Conservation (phyloP, 2,888 invertebrate species). For the Lepidocyrtoides sp. region DNA sequence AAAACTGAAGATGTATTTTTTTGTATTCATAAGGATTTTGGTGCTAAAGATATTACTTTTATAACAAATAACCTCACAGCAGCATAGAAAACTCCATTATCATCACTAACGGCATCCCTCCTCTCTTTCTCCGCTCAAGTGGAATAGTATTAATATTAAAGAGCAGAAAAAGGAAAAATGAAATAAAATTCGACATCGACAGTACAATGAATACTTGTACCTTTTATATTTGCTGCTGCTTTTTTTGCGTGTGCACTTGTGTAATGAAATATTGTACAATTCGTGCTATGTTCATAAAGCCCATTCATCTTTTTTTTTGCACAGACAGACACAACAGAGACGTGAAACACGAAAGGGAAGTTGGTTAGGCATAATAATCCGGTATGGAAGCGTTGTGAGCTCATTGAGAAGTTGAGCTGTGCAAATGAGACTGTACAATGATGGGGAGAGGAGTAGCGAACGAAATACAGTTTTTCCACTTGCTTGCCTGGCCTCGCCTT, state of each 20-base stretch:
- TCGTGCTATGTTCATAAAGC: slow-evolving; percentile 1
- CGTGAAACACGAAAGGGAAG: slow-evolving; percentile 47
- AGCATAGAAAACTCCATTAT: slow-evolving; percentile 5
- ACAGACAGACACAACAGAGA: not conserved
- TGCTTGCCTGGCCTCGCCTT: slow-evolving; percentile 8
- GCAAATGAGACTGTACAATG: not conserved
- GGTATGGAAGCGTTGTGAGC: not conserved
- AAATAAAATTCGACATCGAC: slow-evolving; percentile 24
- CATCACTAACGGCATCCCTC: not conserved
- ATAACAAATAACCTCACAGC: not conserved
- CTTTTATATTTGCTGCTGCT: slow-evolving; percentile 5
- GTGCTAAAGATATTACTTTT: not conserved
- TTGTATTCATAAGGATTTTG: slow-evolving; percentile 5
- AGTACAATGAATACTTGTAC: slow-evolving; percentile 16
- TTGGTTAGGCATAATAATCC: slow-evolving; percentile 17
- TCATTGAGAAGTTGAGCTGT: not conserved
- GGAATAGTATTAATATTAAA: slow-evolving; percentile 15
- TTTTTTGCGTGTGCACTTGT: slow-evolving; percentile 19
- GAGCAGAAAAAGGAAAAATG: not conserved
- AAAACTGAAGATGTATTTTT: not conserved
- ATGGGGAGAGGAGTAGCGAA: not conserved
- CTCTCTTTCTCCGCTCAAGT: not conserved
- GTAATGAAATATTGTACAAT: slow-evolving; percentile 24
- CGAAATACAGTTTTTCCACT: slow-evolving; percentile 28
- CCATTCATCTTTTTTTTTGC: slow-evolving; percentile 53